Evolutionary conservation across 2,797 vertebrate genomes (phyloP).

Genomic region (Melanotaenia trifasciata): DNA sequence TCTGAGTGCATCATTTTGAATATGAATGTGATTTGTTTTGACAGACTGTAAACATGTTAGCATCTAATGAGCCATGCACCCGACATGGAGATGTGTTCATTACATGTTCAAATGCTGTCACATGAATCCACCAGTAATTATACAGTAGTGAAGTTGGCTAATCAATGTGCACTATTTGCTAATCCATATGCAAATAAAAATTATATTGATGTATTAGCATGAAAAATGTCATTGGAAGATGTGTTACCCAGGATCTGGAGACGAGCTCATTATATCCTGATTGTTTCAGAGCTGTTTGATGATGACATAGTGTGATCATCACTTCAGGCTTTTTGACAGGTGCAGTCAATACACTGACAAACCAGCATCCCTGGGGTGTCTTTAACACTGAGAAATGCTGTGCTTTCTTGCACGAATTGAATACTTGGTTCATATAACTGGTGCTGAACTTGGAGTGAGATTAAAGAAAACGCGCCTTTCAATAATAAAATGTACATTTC

Average conservation of each 20-base stretch:
- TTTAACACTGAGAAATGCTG: conserved; percentile 11
- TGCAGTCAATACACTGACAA: conserved; percentile 6
- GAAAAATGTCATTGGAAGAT: not conserved
- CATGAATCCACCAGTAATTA: conserved; percentile 3
- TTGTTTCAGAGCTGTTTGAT: too few relatives aligned
- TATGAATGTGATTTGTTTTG: conserved; percentile 39
- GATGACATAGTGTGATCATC: too few relatives aligned
- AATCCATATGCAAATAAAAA: not conserved
- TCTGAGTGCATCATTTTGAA: conserved; percentile 39
- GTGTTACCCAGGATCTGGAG: not conserved
- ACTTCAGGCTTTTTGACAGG: not conserved
- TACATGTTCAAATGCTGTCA: conserved; percentile 8
- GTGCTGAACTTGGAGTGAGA: not conserved
- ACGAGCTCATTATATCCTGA: not conserved
- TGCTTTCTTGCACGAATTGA: not conserved
- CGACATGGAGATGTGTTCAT: conserved; percentile 25
- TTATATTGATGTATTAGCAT: not conserved
- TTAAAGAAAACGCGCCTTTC: not conserved
- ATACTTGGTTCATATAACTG: not conserved
- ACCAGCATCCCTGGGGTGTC: not conserved
- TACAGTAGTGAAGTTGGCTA: not conserved
- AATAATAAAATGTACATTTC: conserved; percentile 2
- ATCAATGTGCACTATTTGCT: not conserved
- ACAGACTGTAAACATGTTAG: conserved; percentile 45
- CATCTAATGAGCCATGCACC: conserved; percentile 25